Base-by-base conservation (phyloP, 2,113 vertebrate genomes). In the Vimba vimba region DNA sequence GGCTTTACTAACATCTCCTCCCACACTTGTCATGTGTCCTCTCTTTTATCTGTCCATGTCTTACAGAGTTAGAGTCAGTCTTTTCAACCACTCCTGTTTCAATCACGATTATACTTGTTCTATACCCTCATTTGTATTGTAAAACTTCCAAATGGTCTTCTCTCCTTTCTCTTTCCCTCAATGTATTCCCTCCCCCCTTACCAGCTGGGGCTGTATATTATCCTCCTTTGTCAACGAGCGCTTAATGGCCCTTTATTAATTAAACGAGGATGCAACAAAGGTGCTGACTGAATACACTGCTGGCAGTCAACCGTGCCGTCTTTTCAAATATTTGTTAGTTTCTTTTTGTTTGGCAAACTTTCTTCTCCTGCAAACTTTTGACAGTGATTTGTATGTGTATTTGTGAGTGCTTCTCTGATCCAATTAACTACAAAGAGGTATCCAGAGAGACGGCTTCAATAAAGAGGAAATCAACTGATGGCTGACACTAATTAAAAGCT, bases 401-500 rank as follows among this genome's bases (percentile, higher is more conserved):
- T 85, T 89, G 88, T 74, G 88, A 86, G 80, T n/a, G 27, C 71
- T 79, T 86, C 88, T 81, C 50, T 50, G 77, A 88, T 88, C 68
- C 86, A 80, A 85, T 89, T 81, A 82, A 89, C 84, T 86, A 75
- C 87, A 86, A 89, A 89, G 87, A 80, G 86, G 84, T 86, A 86
- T 83, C 84, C n/a, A 85, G 83, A 90, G 81, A 89, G 79, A 86
- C 50, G 50, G 79, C 87, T 91, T 89, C 83, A 74, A 71, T 87
- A 77, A 81, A 77, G 75, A 74, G 77, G 82, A 60, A 86, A 89
- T 88, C 90, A 81, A 80, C 89, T 91, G 85, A 87, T 85, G 88
- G 85, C 90, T 86, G 87, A 89, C 91, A 91, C 90, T 90, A 93
- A 92, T 94, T 93, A 92, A 93, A 93, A 90, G 86, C 88, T 92